Evolutionary conservation across 2,113 vertebrate genomes (phyloP).

Genomic region (Tamias sibiricus): DNA sequence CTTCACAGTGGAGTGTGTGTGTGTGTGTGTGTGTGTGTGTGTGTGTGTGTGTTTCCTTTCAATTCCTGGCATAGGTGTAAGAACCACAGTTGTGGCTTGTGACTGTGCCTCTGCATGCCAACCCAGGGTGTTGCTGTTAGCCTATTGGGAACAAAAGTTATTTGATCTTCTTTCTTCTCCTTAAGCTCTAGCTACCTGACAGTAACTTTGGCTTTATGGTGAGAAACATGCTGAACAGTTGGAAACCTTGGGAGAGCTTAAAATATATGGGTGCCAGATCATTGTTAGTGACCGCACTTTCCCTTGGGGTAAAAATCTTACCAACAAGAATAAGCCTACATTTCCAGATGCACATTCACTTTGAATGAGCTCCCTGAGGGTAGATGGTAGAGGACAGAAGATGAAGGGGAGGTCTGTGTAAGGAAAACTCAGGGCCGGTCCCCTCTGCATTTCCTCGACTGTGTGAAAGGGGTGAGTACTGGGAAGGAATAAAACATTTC

Average conservation of each 20-base stretch:
- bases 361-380: slow-evolving; percentile 42
- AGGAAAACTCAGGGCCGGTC: neutral
- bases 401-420: neutral
- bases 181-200: slow-evolving; percentile 73
- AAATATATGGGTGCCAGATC: slow-evolving; percentile 51
- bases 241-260: slow-evolving; percentile 11
- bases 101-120: slow-evolving; percentile 67
- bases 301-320: slow-evolving; percentile 52
- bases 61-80: slow-evolving; percentile 75
- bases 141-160: slow-evolving; percentile 73
- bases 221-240: slow-evolving; percentile 67
- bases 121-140: slow-evolving; percentile 69
- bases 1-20: neutral
- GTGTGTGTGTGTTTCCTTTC: slow-evolving; percentile 45
- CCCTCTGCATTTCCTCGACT: neutral
- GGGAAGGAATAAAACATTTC: neutral
- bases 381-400: neutral
- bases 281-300: slow-evolving; percentile 43
- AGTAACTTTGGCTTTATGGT: slow-evolving; percentile 64
- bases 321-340: slow-evolving; percentile 7
- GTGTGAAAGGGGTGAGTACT: neutral
- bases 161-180: slow-evolving; percentile 74
- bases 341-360: slow-evolving; percentile 52
- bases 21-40: neutral
- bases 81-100: slow-evolving; percentile 78